Base-by-base conservation (phyloP, 2,888 invertebrate genomes). In the Caenorhabditis sp. region DNA sequence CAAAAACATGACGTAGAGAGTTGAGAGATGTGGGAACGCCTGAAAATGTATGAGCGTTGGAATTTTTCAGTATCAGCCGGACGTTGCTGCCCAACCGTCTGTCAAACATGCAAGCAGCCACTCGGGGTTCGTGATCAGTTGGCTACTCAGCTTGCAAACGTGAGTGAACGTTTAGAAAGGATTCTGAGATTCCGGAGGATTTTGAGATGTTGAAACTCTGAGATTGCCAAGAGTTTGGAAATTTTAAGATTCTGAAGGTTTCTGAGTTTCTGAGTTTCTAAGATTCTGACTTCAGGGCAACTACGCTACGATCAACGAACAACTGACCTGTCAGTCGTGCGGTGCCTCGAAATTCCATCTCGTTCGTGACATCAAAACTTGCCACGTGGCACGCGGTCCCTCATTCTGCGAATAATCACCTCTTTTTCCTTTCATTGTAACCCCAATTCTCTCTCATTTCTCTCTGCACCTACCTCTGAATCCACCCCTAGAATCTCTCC, bases 51-150 rank as follows among this genome's bases (percentile, higher is more conserved):
- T 47, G 19, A 0, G 19, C 19, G 7, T 54, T 2, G 8, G 4
- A 8, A 22, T n/a, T 51, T 81, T 82, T 38, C 80, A 84, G 84
- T 98, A 93, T 98, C 98, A 93, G 97, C 97, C 84, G 96, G 96
- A 94, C 97, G 97, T 22, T 88, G 88, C 74, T 88, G 88, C 26
- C 80, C 88, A 58, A 79, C 87, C 14, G 73, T 80, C 2, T 88
- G 88, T 44, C 75, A 84, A 16, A 41, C 75, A 1, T 88, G 88
- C 63, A 80, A 69, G 24, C 68, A 77, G 54, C 85, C 86, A 22
- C 74, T 88, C 22, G 72, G 80, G 2, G 80, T 87, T n/a, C 79
- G 86, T 1, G 86, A 85, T 28, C 80, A 81, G 16, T 49, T 88
- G 54, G 69, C 85, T 26, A 47, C 80, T 51, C 86, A 88, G 51